Base-by-base conservation (phyloP, 2,888 invertebrate genomes). In the Oxystoma pomonae region DNA sequence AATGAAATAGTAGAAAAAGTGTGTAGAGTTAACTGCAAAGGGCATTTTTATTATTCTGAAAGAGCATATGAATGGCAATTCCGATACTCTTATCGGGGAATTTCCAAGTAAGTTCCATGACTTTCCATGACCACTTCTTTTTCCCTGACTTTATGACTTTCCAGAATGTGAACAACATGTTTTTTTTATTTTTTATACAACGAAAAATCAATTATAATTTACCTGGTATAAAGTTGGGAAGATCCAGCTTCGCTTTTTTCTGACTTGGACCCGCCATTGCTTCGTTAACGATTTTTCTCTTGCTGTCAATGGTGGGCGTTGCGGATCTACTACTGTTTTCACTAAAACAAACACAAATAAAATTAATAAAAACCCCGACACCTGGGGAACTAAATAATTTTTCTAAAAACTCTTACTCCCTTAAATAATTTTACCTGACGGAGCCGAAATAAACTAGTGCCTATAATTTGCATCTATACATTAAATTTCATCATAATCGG, bases 161-260 rank as follows among this genome's bases (percentile, higher is more conserved):
- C 9, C 16, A 12, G 16, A 16, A 49, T 12, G 16, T 16, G 17
- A 55, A 57, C 57, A 57, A 12, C 9, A 57, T 17, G 9, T 20
- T 19, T 57, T 9, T 12, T 16, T 57, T 57, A 21, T 16, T 16
- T 20, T 52, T 5, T 58, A 61, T 51, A 60, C 61, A 59, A 55
- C 17, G 17, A 7, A 60, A 52, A 56, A 52, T 18, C 52, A 19
- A 64, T 62, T 76, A 83, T 83, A 77, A 82, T 22, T 82, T 80
- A 67, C 83, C 83, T 19, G 82, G 79, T 65, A 82, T 82, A 76
- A 72, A 83, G 77, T 74, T 83, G 61, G 75, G 78, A 65, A 71
- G 78, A 75, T 86, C 86, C 58, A 85, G 71, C 71, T 85, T 85
- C 1, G 81, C 73, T 73, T 86, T 86, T 70, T 87, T 86, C 35